phyloP scores from a whole-genome alignment of 1,140 invertebrate genomes.

The Drosophila jambulina region DNA sequence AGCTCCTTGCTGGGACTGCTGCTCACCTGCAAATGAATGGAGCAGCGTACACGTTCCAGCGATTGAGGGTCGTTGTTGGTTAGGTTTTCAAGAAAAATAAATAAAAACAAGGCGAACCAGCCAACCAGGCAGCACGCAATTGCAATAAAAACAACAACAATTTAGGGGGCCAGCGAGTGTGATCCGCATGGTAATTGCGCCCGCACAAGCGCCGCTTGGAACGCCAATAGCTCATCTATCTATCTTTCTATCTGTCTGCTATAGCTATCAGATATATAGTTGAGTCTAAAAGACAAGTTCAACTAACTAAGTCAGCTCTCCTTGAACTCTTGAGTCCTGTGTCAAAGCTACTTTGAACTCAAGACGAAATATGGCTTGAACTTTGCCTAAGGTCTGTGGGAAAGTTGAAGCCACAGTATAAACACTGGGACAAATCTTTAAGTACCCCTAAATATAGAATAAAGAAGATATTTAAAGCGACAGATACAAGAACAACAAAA shows the following conservation, averaged over 20 bases:
- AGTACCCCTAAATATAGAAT: too few relatives aligned
- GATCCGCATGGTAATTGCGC: constrained; percentile 73
- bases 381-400: neutral
- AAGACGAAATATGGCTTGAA: neutral
- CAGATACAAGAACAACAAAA: neutral
- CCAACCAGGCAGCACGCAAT: constrained; percentile 55
- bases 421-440: neutral
- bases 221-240: constrained; percentile 44
- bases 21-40: constrained; percentile 64
- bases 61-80: constrained; percentile 23
- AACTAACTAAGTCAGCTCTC: neutral
- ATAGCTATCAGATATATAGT: neutral
- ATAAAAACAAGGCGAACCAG: constrained; percentile 55
- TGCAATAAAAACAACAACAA: constrained; percentile 68
- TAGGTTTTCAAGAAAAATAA: constrained; percentile 10
- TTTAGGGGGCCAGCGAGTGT: constrained; percentile 21
- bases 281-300: neutral
- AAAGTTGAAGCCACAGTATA: neutral
- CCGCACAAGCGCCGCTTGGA: constrained; percentile 36
- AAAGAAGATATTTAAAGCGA: neutral
- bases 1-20: constrained; percentile 59
- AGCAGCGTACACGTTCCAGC: constrained; percentile 29
- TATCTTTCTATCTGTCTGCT: neutral
- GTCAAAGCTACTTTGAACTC: neutral
- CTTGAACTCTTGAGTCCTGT: constrained; percentile 13